These are phyloP conservation scores for Mimumesa dahlbomi DNA, from an alignment of 2,888 invertebrate species.

Conservation along the genomic window DNA sequence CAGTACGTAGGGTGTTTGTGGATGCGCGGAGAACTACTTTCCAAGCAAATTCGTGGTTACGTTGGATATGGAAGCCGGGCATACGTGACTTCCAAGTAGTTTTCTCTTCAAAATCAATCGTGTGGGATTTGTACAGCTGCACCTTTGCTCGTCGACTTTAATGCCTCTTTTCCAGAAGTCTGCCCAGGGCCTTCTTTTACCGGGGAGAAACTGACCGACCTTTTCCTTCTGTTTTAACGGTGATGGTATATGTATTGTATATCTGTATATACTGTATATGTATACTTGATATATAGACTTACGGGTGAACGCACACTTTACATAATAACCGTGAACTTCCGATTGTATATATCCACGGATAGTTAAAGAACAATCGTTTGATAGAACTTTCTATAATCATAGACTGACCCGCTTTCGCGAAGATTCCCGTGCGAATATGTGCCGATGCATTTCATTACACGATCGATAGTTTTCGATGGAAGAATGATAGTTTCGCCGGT, in stretches of 20 bases:
- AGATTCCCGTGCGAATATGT: slow-evolving; percentile 14
- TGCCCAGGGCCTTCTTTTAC: neutral
- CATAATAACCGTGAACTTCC: slow-evolving; percentile 47
- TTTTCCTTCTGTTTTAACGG: neutral
- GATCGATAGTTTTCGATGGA: slow-evolving; percentile 20
- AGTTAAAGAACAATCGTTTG: slow-evolving; percentile 48
- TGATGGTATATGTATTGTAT: neutral
- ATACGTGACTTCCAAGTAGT: slow-evolving; percentile 20
- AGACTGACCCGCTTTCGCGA: slow-evolving; percentile 43
- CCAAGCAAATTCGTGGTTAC: slow-evolving; percentile 15
- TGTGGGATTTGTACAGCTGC: neutral
- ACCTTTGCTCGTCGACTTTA: neutral
- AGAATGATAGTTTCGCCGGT: too few relatives aligned
- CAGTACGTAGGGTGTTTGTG: slow-evolving; percentile 23
- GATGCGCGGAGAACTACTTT: slow-evolving; percentile 14
- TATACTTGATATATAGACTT: neutral
- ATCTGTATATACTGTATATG: too few relatives aligned
- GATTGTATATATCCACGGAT: slow-evolving; percentile 25
- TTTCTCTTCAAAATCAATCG: slow-evolving; percentile 32
- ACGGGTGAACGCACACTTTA: neutral
- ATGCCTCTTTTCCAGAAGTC: neutral
- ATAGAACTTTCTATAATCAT: slow-evolving; percentile 49
- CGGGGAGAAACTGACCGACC: neutral
- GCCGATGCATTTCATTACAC: slow-evolving; percentile 44
- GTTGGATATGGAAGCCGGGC: slow-evolving; percentile 31